Conservation (phyloP, 1,140 invertebrate genomes). For the Heterodera schachtii region DNA sequence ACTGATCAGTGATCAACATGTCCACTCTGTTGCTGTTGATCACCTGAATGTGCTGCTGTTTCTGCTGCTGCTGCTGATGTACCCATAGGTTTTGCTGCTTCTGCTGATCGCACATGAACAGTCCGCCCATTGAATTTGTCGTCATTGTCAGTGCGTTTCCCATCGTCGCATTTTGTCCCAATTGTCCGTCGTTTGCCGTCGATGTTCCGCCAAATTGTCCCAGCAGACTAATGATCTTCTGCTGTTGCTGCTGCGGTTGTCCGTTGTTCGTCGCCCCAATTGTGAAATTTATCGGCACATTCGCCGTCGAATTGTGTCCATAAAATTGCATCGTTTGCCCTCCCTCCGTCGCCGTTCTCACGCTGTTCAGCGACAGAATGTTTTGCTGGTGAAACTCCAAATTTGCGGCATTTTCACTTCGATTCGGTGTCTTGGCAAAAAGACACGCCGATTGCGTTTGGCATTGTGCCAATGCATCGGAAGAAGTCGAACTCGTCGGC, state of each 20-base stretch:
- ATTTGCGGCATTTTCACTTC: background rate
- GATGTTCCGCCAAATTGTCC: conserved; percentile 1
- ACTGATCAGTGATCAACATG: too few species aligned
- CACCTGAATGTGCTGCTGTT: conserved; percentile 8
- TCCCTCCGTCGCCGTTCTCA: too few species aligned
- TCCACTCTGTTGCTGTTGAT: background rate
- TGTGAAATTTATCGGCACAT: background rate
- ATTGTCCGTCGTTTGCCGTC: background rate
- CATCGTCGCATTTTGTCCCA: background rate
- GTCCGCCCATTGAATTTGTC: background rate
- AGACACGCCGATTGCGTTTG: conserved; percentile 9
- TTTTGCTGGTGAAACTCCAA: background rate
- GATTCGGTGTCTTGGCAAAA: background rate
- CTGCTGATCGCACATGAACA: background rate
- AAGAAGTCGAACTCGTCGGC: background rate
- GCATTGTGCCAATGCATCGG: background rate
- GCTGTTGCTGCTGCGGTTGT: background rate
- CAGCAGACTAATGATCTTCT: background rate
- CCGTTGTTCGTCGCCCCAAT: background rate
- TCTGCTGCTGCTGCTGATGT: background rate
- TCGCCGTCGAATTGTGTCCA: background rate
- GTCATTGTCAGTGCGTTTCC: background rate
- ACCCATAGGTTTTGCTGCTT: background rate
- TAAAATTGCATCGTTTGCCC: background rate
- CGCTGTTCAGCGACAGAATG: background rate